Evolutionary conservation across 1,140 invertebrate species (phyloP), one percentile per base, ranked within the genome.

Genomic region (Euschistus heros): DNA sequence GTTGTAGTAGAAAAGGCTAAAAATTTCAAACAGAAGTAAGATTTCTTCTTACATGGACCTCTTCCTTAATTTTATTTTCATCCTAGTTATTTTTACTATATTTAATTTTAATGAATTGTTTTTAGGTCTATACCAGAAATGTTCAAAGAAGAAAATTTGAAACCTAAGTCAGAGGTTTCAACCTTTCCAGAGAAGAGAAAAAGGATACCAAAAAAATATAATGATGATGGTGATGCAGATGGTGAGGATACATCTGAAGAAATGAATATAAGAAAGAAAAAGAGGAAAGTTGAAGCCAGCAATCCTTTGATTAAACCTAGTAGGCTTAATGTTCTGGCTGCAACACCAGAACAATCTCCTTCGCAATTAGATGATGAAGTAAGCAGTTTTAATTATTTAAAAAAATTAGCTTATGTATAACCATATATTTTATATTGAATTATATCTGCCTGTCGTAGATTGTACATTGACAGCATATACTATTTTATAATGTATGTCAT

Each of bases 101-200:
- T 50, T 50, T 50, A 20, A 50, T 50, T 50, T 18, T 17, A 44
- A 17, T 17, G 52, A 62, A 64, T 59, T 63, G 1, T 60, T 52
- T 14, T 67, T 61, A 70, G 68, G 59, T 27, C 52, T 24, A 57
- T 67, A 57, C 20, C 18, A 3, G 37, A 68, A 57, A 57, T 65
- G 50, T 47, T 64, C n/a, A 60, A 66, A 47, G 26, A 54, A 20
- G 61, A 68, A 5, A 37, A 57, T 33, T 42, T 30, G 44, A 63
- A 44, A 8, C 46, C 30, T 2, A 26, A 18, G 13, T 5, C 42
- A 3, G 22, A 18, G n/a, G 7, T 20, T 62, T 30, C 60, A n/a
- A 37, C 7, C 26, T 10, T 24, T 24, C 22, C 54, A 22, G 54
- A 61, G 30, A 61, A 44, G 59, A 33, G 59, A 6, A 61, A 44